Percentiles rank a stretch among this genome's conserved stretches.
Conservation (phyloP, 2,113 vertebrate species). For the Gymnocephalus cernua region DNA sequence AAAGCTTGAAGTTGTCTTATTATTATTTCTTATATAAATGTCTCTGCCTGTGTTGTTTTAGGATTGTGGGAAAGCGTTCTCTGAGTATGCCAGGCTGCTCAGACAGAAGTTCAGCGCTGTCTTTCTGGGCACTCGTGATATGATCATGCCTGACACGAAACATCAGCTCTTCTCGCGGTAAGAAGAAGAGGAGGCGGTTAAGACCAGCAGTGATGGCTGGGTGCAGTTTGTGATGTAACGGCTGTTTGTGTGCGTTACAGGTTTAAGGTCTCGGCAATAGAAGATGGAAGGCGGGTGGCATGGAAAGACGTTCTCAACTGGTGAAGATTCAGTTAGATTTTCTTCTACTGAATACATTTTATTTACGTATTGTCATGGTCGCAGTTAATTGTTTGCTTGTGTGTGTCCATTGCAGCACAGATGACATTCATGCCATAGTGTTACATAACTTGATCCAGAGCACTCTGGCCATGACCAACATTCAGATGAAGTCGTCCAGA, state of each 20-base stretch:
- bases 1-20: neutral
- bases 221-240: neutral
- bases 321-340: constrained; percentile 40
- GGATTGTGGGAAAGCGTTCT: constrained; percentile 91
- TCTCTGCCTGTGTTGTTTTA: constrained; percentile 57
- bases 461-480: constrained; percentile 92
- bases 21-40: neutral
- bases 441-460: constrained; percentile 96
- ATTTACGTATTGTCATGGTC: neutral
- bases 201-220: neutral
- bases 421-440: constrained; percentile 92
- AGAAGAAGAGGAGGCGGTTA: neutral
- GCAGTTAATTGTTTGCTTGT: constrained; percentile 6
- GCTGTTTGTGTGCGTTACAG: constrained; percentile 72
- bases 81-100: constrained; percentile 89
- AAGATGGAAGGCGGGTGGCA: constrained; percentile 71
- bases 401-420: constrained; percentile 78
- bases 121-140: constrained; percentile 70
- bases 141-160: constrained; percentile 89
- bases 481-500: constrained; percentile 91
- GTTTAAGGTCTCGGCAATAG: constrained; percentile 90
- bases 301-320: constrained; percentile 67
- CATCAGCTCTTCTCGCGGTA: constrained; percentile 91
- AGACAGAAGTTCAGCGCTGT: constrained; percentile 92
- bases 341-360: neutral